Evolutionary conservation across 2,113 vertebrate species (phyloP).

Genomic region (Centrocercus urophasianus): DNA sequence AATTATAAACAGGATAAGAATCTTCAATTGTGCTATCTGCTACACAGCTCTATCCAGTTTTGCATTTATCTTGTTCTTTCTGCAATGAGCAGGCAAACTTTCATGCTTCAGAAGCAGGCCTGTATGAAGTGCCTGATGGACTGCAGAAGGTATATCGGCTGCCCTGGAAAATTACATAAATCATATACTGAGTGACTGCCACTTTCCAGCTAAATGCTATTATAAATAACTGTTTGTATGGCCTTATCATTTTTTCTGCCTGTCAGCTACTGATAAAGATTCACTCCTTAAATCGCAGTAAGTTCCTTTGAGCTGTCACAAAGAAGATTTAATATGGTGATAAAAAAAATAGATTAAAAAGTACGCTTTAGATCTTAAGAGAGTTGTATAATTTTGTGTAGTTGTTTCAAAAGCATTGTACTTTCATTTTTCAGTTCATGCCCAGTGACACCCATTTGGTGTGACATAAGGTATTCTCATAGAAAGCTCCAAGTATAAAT

Average conservation of each 20-base stretch:
- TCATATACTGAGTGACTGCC: slow-evolving; percentile 61
- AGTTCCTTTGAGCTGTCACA: slow-evolving; percentile 74
- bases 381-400: slow-evolving; percentile 44
- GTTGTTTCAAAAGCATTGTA: slow-evolving; percentile 25
- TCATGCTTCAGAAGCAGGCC: slow-evolving; percentile 49
- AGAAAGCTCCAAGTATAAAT: slow-evolving; percentile 2
- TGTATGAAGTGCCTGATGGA: slow-evolving; percentile 40
- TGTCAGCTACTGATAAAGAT: slow-evolving; percentile 79
- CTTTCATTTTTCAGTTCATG: background rate
- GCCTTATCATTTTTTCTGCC: slow-evolving; percentile 67
- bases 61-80: slow-evolving; percentile 42
- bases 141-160: slow-evolving; percentile 53
- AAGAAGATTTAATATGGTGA: slow-evolving; percentile 74
- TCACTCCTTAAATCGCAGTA: slow-evolving; percentile 76
- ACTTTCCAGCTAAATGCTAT: slow-evolving; percentile 75
- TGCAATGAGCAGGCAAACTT: slow-evolving; percentile 25
- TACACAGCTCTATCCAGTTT: background rate
- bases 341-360: slow-evolving; percentile 68
- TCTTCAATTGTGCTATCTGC: slow-evolving; percentile 10
- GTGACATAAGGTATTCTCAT: background rate
- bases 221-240: slow-evolving; percentile 77
- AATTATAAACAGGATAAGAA: background rate
- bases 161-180: slow-evolving; percentile 64
- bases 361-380: slow-evolving; percentile 46
- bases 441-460: slow-evolving; percentile 10